Base-by-base conservation (phyloP, 1,140 invertebrate species). In the Oncopodura yosiiana region DNA sequence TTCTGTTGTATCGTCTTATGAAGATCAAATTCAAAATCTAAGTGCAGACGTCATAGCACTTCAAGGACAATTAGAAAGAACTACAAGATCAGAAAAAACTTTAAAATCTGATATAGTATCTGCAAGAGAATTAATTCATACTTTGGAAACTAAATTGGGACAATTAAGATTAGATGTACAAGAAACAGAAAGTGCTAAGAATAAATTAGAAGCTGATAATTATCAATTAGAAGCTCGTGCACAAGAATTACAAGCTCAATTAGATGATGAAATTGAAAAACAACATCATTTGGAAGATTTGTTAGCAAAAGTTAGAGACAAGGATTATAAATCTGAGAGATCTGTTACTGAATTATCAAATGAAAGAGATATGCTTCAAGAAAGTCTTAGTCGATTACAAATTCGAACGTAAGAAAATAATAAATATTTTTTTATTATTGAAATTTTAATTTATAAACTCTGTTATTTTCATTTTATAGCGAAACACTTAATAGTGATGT, bases 121-220 rank as follows among this genome's bases (percentile, higher is more conserved):
- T 34, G 30, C 51, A 4, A 37, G 53, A 11, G 58, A 58, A n/a
- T 42, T 57, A 5, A 34, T 49, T 19, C 21, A 30, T 27, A 37
- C 37, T 45, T n/a, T 63, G 23, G 62, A 63, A 42, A 43, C 43
- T 18, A 53, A 52, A 32, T 37, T 61, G 54, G 58, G 56, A 41
- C 32, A 39, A 29, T 32, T 58, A 14, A 58, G 44, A 37, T 48
- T 60, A 6, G 49, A 58, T 8, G 6, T 56, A 14, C 51, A 55
- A 16, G 41, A 56, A 34, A 27, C 24, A 30, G 55, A 60, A 42
- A 61, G 62, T 34, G 24, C 37, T 23, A 52, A 53, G 18, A 58
- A 44, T 16, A 52, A 55, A 34, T 3, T 58, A 1, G 46, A 58
- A 23, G 62, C 55, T 11, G 62, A 61, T 32, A 60, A 58, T 36